Conservation (phyloP, 2,113 vertebrate species). For the Regulus satrapa region DNA sequence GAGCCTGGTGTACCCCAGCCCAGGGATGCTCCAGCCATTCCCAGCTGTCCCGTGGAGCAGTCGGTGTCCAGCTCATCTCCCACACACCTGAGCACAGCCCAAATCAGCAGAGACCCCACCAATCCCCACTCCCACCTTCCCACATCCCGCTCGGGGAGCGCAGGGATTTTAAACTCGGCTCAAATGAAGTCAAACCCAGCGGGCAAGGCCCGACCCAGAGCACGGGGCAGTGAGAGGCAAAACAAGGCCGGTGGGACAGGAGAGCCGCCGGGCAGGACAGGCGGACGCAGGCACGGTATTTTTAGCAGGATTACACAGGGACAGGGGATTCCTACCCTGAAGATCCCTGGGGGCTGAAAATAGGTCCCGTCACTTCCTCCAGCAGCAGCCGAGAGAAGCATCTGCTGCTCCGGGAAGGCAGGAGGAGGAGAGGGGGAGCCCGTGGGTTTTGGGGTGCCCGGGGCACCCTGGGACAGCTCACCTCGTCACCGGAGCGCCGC, state of each 20-base stretch:
- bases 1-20: neutral
- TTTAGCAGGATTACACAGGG: constrained; percentile 52
- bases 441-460: accelerated
- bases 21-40: neutral
- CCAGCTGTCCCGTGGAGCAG: neutral
- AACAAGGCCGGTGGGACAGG: neutral
- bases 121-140: neutral
- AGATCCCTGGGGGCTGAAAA: constrained; percentile 48
- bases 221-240: neutral
- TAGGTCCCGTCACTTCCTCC: constrained; percentile 38
- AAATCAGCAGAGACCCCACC: too few relatives aligned
- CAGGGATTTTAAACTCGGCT: neutral
- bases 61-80: neutral
- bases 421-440: neutral
- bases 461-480: neutral
- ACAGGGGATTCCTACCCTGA: constrained; percentile 62
- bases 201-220: neutral
- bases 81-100: neutral
- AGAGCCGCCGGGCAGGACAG: neutral
- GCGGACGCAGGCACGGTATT: neutral
- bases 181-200: neutral
- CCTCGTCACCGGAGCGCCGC: neutral
- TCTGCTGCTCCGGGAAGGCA: neutral
- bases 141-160: accelerated
- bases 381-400: neutral